Evolutionary conservation across 1,140 invertebrate species (phyloP).

Genomic region (Drosophila carrolli): DNA sequence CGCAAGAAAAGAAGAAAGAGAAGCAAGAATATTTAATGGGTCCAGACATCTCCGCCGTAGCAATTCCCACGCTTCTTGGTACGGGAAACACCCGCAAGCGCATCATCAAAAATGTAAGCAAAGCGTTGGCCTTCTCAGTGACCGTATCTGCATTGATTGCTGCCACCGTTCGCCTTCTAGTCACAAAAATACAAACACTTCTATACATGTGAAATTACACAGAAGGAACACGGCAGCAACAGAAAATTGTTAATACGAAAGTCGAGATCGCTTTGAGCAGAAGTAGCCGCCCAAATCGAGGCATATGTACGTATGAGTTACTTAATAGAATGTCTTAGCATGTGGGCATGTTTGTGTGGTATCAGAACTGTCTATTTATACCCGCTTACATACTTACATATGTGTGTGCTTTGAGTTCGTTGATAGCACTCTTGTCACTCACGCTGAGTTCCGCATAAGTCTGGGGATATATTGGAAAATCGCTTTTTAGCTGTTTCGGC

Average conservation of each 20-base stretch:
- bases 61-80: conserved; percentile 67
- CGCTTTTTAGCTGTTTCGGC: neutral
- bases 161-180: conserved; percentile 45
- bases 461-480: neutral
- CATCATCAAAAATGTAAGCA: conserved; percentile 13
- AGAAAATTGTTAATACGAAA: conserved; percentile 62
- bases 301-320: conserved; percentile 25
- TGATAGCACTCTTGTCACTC: conserved; percentile 19
- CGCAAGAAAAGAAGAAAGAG: conserved; percentile 38
- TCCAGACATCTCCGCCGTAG: conserved; percentile 11
- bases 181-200: conserved; percentile 13
- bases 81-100: conserved; percentile 57
- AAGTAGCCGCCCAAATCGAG: conserved; percentile 14
- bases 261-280: conserved; percentile 68
- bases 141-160: conserved; percentile 10
- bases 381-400: neutral
- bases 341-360: conserved; percentile 28
- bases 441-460: conserved; percentile 25
- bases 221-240: conserved; percentile 45
- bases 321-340: conserved; percentile 46
- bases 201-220: conserved; percentile 47
- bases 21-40: conserved; percentile 24
- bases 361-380: conserved; percentile 40
- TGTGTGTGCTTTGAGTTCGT: conserved; percentile 3
- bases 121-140: conserved; percentile 3